Base-by-base conservation (phyloP, 2,797 vertebrate genomes). In the Danio choprae region DNA sequence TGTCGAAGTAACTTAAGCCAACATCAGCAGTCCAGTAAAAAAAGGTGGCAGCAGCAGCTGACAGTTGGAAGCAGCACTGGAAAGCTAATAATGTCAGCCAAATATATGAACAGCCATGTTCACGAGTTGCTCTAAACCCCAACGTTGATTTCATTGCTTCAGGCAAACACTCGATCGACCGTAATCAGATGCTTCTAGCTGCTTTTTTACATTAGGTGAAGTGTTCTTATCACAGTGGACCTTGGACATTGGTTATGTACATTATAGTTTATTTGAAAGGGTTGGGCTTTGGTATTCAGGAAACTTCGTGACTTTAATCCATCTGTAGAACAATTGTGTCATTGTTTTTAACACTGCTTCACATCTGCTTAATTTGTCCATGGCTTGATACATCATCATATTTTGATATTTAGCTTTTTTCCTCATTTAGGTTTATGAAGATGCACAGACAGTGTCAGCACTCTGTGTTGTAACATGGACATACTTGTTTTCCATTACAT, bases 101-200 rank as follows among this genome's bases (percentile, higher is more conserved):
- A 48, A 67, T 18, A 64, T 69, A 75, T 36, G 51, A 74, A 41
- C 20, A 44, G 13, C 15, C 46, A 36, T 15, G 46, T 41, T 43
- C 11, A 13, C 69, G 18, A 46, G 22, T 11, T 36, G 55, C 16
- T 69, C 22, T 70, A 8, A 69, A 53, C 36, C 64, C 68, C 68
- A 79, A 62, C 64, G 71, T 78, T 36, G 62, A 53, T 59, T 74
- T 74, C 76, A 29, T 63, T 56, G 22, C 62, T 15, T 60, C 64
- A 74, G 67, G 67, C 63, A 78, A 81, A 75, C 43, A 72, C 48
- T 6, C 13, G 40, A 60, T 51, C 62, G 64, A 67, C 63, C 73
- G 94, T 95, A 97, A 93, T 92, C 80, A 89, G 95, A 97, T 93
- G 91, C 90, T 86, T 88, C 83, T 87, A 56, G 89, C 12, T 84